phyloP scores from a whole-genome alignment of 2,888 invertebrate species.

The Tenthredo notha region DNA sequence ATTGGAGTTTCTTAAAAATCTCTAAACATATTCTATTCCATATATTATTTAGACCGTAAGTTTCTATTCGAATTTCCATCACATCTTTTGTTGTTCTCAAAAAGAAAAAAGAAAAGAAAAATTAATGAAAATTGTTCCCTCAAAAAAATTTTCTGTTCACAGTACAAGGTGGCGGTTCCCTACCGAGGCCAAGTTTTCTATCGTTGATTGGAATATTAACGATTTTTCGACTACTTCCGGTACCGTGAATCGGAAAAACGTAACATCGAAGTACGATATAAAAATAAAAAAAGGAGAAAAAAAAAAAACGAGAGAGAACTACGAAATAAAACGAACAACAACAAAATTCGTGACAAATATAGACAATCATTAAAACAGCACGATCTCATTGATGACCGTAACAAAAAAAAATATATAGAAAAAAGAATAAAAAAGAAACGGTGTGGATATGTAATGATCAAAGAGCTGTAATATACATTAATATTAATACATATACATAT shows the following conservation, averaged over 20 bases:
- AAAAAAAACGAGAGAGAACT: not conserved
- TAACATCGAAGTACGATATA: not conserved
- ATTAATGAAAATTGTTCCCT: not conserved
- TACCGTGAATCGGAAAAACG: not conserved
- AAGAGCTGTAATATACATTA: constrained; percentile 4
- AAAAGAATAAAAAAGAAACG: not conserved
- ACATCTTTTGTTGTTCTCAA: too few relatives aligned
- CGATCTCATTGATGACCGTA: not conserved
- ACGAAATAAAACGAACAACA: constrained; percentile 27
- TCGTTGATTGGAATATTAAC: constrained; percentile 60
- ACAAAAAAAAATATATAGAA: not conserved
- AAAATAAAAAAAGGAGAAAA: not conserved
- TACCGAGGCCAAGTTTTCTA: constrained; percentile 64
- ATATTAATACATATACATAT: not conserved
- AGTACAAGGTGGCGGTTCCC: constrained; percentile 72
- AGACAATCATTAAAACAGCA: constrained; percentile 69
- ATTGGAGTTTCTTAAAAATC: not conserved
- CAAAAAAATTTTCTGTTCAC: constrained; percentile 64
- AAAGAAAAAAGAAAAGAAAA: not conserved
- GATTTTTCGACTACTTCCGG: constrained; percentile 29
- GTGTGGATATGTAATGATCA: constrained; percentile 7
- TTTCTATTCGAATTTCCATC: too few relatives aligned
- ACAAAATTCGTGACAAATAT: constrained; percentile 64
- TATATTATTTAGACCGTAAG: not conserved
- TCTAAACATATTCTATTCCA: not conserved